Base-by-base conservation (phyloP, 2,888 invertebrate genomes). In the Parelbella ahira region DNA sequence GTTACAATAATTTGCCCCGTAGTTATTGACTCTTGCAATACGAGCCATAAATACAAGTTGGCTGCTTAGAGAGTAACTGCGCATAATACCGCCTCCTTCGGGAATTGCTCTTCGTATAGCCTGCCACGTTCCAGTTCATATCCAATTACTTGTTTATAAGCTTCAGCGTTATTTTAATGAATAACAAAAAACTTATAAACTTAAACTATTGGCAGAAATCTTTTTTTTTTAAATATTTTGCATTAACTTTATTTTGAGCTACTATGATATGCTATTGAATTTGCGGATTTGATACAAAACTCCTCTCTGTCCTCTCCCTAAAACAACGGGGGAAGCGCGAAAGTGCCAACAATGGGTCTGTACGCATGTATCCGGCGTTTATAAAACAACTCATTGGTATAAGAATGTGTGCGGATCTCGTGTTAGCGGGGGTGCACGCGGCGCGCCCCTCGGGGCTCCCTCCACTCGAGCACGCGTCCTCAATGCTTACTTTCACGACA, bases 1-100 rank as follows among this genome's bases (percentile, higher is more conserved):
- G 54, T 66, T 63, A 67, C 66, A 72, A 70, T 72, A 64, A 76
- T 77, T 71, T 67, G 63, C 67, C 63, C 57, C 55, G 55, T 58
- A 65, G 61, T 63, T 59, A 71, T 68, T 66, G 63, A 65, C 60
- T 65, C 56, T 60, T 68, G 58, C 58, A 59, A 58, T 53, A 56
- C 47, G 50, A 51, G 53, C 52, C 56, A 62, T 62, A 62, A 60
- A 61, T 58, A 59, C 50, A 52, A 58, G 53, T 49, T 54, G 47
- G 50, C 49, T 53, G 47, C 47, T 52, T 45, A 46, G 47, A 48
- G 50, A 52, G 47, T 56, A 55, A 56, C 51, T 49, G 49, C 47
- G 41, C 44, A 37, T 32, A 42, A 42, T 42, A 39, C 42, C 33
- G 45, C 32, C 45, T 46, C 15, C 19, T 18, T 9, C 36, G 30